phyloP scores from a whole-genome alignment of 2,888 invertebrate genomes.

The Yponomeuta evonymella region DNA sequence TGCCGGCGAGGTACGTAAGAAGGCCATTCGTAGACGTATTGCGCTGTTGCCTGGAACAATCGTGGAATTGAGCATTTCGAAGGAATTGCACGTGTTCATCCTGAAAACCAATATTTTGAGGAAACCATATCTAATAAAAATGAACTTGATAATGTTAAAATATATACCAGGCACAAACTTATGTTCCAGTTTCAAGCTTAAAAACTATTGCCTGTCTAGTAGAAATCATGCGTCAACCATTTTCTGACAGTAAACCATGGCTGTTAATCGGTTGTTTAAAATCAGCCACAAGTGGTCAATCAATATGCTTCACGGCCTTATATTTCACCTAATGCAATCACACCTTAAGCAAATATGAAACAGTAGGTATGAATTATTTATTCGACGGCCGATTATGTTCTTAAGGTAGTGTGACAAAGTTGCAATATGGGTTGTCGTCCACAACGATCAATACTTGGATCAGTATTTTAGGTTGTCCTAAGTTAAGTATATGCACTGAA shows the following conservation, averaged over 20 bases:
- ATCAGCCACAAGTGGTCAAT: no score
- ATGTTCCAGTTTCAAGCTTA: no score
- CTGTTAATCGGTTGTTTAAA: no score
- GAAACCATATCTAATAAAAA: no score
- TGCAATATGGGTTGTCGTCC: background rate
- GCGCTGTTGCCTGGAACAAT: conserved; percentile 44
- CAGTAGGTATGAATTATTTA: background rate
- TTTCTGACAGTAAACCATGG: no score
- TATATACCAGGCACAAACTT: no score
- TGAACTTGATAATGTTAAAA: no score
- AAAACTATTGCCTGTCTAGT: no score
- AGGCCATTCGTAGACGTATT: conserved; percentile 57
- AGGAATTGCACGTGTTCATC: no score
- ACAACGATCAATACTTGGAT: background rate
- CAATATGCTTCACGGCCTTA: background rate
- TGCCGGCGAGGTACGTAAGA: conserved; percentile 52
- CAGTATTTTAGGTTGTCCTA: background rate
- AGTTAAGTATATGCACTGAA: no score
- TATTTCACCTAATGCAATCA: background rate
- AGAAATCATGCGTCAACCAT: no score
- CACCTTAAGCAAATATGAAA: background rate
- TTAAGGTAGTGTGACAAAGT: conserved; percentile 6
- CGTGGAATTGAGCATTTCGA: conserved; percentile 8
- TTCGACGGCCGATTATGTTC: background rate
- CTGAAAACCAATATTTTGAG: no score